A percentile compares a stretch with the other conserved stretches of the same genome.
Conservation (phyloP, 2,113 vertebrate genomes). For the Epinephelus moara region DNA sequence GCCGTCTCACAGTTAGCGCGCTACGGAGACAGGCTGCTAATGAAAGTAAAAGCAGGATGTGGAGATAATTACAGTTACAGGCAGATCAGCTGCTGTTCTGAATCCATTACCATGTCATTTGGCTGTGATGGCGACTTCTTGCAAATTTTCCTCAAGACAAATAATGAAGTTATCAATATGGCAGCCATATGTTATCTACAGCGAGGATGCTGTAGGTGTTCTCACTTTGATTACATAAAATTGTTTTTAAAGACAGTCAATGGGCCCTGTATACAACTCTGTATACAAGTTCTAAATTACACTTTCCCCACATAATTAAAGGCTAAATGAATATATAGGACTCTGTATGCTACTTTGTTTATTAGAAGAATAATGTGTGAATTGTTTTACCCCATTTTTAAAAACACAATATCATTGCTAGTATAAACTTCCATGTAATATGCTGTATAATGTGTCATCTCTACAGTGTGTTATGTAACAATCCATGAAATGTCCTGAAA, state of each 20-base stretch:
- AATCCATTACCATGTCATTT: conserved; percentile 77
- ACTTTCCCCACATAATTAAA: not conserved
- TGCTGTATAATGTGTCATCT: not conserved
- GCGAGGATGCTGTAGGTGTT: conserved; percentile 3
- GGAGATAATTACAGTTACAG: conserved; percentile 75
- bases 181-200: conserved; percentile 45
- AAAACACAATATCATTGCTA: not conserved
- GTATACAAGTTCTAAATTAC: not conserved
- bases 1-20: conserved; percentile 53
- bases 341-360: not conserved
- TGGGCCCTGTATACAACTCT: not conserved
- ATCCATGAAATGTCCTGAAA: not conserved
- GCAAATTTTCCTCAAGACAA: conserved; percentile 51
- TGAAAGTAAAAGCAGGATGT: conserved; percentile 78
- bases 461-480: not conserved
- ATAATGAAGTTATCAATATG: conserved; percentile 59
- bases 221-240: conserved; percentile 10
- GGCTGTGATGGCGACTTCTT: conserved; percentile 57
- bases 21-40: conserved; percentile 66
- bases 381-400: not conserved
- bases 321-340: not conserved
- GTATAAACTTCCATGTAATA: not conserved
- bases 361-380: not conserved
- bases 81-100: conserved; percentile 74
- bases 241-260: not conserved